Percentiles rank a stretch among this genome's conserved stretches.
Conservation (phyloP, 1,140 invertebrate genomes). For the Trichonephila inaurata region DNA sequence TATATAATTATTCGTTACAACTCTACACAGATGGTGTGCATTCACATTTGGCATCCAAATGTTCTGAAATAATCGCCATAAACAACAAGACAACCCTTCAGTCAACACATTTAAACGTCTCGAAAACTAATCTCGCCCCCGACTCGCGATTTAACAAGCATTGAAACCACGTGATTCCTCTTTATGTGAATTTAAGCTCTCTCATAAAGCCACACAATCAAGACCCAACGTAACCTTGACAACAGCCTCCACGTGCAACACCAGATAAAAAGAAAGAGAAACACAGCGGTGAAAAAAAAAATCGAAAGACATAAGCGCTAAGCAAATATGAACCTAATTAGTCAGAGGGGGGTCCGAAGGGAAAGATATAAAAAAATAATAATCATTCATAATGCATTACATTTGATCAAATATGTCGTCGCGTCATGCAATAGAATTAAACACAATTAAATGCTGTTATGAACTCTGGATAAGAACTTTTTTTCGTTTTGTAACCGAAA, state of each 20-base stretch:
- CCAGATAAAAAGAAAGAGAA: not conserved
- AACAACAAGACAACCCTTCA: not conserved
- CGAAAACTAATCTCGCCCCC: not conserved
- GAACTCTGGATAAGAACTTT: not conserved
- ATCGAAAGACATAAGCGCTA: not conserved
- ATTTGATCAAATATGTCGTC: conserved; percentile 25
- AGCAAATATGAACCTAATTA: conserved; percentile 14
- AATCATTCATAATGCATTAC: not conserved
- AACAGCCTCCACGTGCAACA: conserved; percentile 6
- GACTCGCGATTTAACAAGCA: not conserved
- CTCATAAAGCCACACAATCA: not conserved
- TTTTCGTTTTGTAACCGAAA: not conserved
- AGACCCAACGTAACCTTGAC: not conserved
- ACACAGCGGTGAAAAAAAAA: not conserved
- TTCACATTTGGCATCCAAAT: not conserved
- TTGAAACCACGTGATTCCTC: not conserved
- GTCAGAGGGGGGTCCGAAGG: not conserved
- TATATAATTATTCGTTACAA: too few relatives aligned
- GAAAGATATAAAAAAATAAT: not conserved
- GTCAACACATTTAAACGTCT: conserved; percentile 6
- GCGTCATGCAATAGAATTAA: conserved; percentile 11
- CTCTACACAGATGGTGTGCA: not conserved
- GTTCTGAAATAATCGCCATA: not conserved
- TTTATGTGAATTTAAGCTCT: conserved; percentile 26
- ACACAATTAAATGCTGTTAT: conserved; percentile 7